A percentile compares a stretch with the other conserved stretches of the same genome.
phyloP scores from a whole-genome alignment of 2,113 vertebrate species.

The Equus quagga region DNA sequence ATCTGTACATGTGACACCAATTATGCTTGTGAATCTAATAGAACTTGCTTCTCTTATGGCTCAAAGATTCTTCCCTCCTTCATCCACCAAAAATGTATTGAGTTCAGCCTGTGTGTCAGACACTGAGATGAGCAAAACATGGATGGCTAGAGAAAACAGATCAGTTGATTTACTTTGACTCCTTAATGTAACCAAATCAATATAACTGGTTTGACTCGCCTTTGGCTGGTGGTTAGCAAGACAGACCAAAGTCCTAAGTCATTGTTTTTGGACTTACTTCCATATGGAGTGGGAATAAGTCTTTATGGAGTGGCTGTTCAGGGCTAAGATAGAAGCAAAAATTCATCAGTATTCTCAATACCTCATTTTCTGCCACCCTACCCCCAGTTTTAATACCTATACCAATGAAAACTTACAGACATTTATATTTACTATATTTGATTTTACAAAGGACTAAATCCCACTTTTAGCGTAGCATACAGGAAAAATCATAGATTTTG shows the following conservation, averaged over 20 bases:
- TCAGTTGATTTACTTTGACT: neutral
- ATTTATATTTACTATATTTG: slow-evolving; percentile 1
- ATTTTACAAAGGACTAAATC: neutral
- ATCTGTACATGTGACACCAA: neutral
- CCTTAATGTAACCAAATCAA: neutral
- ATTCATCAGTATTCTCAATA: neutral
- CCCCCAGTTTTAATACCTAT: neutral
- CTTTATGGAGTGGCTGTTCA: neutral
- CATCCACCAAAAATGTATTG: neutral
- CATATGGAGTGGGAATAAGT: too few relatives aligned
- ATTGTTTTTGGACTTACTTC: neutral
- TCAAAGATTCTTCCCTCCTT: neutral
- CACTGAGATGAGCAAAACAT: neutral
- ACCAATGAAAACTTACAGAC: neutral
- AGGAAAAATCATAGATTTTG: neutral
- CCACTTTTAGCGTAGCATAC: neutral
- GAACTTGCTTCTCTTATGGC: neutral
- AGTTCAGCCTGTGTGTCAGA: neutral
- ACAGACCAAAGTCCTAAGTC: neutral
- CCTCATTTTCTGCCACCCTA: neutral
- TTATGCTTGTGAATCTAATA: neutral
- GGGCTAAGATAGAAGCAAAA: neutral
- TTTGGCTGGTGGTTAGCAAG: neutral
- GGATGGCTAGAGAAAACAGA: neutral
- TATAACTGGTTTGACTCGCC: neutral